Percentiles rank a stretch among this genome's conserved stretches.
These are phyloP conservation scores for Phasianus colchicus DNA, from an alignment of 2,113 vertebrate genomes.

Conservation along the genomic window DNA sequence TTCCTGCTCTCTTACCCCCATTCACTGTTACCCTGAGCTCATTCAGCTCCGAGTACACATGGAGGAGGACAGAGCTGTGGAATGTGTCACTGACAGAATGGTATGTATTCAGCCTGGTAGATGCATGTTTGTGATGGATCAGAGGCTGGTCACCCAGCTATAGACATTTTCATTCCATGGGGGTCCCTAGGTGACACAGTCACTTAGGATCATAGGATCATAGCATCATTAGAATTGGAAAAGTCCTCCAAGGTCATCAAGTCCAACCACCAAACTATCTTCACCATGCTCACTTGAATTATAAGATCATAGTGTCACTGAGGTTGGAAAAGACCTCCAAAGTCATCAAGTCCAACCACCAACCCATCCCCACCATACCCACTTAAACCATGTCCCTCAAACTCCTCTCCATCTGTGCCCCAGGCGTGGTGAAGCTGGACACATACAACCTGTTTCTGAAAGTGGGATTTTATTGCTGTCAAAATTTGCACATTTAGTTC, in stretches of 20 bases:
- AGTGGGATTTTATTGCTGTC: not conserved
- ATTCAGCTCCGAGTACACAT: not conserved
- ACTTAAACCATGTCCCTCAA: too few relatives aligned
- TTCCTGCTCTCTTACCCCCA: not conserved
- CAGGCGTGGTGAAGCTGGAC: too few relatives aligned
- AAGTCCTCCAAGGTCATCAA: too few relatives aligned
- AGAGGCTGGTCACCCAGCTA: not conserved
- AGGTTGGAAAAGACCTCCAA: too few relatives aligned
- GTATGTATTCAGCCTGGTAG: not conserved
- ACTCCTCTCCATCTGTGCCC: too few relatives aligned
- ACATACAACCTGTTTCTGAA: not conserved
- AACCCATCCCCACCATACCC: too few relatives aligned
- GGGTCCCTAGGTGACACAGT: not conserved
- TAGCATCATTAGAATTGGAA: too few relatives aligned
- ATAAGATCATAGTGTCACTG: too few relatives aligned
- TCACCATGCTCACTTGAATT: too few relatives aligned
- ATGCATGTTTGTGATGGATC: rapidly evolving
- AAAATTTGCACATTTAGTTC: rapidly evolving
- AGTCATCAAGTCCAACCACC: too few relatives aligned
- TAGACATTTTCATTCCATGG: not conserved
- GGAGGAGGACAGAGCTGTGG: not conserved
- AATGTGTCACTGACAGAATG: not conserved
- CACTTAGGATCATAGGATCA: too few relatives aligned
- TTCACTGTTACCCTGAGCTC: not conserved
- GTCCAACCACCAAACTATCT: too few relatives aligned